Percentiles rank a stretch among this genome's conserved stretches.
These are phyloP conservation scores for Fopius arisanus DNA, from an alignment of 1,140 invertebrate species.

Conservation along the genomic window DNA sequence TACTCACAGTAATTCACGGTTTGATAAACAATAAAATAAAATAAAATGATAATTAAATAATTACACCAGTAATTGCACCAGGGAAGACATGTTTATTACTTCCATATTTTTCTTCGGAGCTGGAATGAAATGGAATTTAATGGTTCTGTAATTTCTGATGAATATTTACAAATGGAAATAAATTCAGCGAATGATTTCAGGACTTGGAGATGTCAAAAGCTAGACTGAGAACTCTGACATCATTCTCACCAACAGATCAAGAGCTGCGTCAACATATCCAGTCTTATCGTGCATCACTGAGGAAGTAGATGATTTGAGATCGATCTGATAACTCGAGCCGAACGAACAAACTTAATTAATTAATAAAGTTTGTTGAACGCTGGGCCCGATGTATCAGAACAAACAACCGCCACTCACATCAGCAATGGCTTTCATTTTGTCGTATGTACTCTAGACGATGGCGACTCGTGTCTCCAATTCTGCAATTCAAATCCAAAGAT, in stretches of 20 bases:
- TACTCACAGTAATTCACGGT: no score
- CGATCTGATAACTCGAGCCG: slow-evolving; percentile 64
- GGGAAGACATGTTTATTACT: no score
- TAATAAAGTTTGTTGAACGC: slow-evolving; percentile 63
- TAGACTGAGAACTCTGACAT: slow-evolving; percentile 53
- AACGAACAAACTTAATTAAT: slow-evolving; percentile 63
- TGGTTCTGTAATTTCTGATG: no score
- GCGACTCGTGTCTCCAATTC: background rate
- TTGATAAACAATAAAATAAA: no score
- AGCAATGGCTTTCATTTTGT: no score
- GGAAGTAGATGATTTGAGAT: slow-evolving; percentile 26
- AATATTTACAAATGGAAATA: background rate
- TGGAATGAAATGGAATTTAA: no score
- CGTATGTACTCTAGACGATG: background rate
- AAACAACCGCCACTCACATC: slow-evolving; percentile 25
- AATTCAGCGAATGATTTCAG: slow-evolving; percentile 36
- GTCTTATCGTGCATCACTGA: slow-evolving; percentile 19
- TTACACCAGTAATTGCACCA: no score
- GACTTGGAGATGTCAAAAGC: slow-evolving; percentile 55
- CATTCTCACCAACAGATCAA: slow-evolving; percentile 56
- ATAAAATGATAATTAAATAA: no score
- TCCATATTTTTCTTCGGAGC: no score
- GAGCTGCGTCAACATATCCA: slow-evolving; percentile 48
- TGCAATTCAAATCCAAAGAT: background rate
- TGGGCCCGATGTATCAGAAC: slow-evolving; percentile 61